Percentiles rank a stretch among this genome's conserved stretches.
phyloP scores from a whole-genome alignment of 2,888 invertebrate species.

The Elegia similella region DNA sequence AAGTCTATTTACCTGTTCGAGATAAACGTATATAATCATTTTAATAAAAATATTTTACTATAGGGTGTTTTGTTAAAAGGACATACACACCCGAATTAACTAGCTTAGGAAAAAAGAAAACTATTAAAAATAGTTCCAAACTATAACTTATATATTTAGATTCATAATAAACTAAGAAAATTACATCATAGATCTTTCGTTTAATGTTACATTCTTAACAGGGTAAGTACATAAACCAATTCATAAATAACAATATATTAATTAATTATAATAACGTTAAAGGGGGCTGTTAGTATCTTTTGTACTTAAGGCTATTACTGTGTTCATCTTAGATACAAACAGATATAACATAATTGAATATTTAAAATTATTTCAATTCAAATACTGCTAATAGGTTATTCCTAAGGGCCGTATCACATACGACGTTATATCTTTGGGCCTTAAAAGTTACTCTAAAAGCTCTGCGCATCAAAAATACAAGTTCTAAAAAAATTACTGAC shows the following conservation, averaged over 20 bases:
- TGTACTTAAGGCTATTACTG: conserved; percentile 66
- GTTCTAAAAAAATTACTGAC: neutral
- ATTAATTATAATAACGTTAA: conserved; percentile 53
- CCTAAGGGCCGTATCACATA: conserved; percentile 56
- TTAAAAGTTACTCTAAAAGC: conserved; percentile 66
- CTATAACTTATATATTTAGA: conserved; percentile 39
- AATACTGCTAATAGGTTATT: conserved; percentile 63
- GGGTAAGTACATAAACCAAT: conserved; percentile 78
- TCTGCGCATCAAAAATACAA: conserved; percentile 51
- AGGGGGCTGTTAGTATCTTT: conserved; percentile 66
- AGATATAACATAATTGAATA: conserved; percentile 40
- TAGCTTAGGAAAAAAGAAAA: conserved; percentile 11
- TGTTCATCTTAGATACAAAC: conserved; percentile 52
- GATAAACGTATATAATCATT: conserved; percentile 1
- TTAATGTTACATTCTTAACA: conserved; percentile 45
- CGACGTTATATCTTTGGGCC: conserved; percentile 71
- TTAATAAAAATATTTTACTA: conserved; percentile 12
- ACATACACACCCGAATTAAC: neutral
- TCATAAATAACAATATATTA: conserved; percentile 50
- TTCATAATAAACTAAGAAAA: conserved; percentile 46
- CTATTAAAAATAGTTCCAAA: conserved; percentile 23
- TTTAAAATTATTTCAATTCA: conserved; percentile 44
- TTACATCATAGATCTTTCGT: conserved; percentile 48
- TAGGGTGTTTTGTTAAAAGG: conserved; percentile 2
- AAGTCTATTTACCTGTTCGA: conserved; percentile 21